Percentiles rank a stretch among this genome's conserved stretches.
Conservation (phyloP, 2,797 vertebrate species). For the Typhlichthys subterraneus region DNA sequence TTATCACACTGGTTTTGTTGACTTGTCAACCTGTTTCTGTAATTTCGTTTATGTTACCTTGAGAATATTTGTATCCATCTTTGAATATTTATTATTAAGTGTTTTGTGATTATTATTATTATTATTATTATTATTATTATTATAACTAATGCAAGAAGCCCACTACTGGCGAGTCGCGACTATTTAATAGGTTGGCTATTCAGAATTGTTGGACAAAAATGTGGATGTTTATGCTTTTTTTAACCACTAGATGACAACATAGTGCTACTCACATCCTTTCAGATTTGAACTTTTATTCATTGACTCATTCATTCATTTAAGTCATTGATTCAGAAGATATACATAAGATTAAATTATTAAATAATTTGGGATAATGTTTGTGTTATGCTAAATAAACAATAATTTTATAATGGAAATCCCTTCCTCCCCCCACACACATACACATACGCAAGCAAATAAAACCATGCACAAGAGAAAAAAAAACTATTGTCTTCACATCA, state of each 20-base stretch:
- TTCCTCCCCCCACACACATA: neutral
- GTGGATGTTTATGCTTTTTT: conserved; percentile 13
- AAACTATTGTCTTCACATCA: neutral
- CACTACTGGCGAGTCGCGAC: too few species aligned
- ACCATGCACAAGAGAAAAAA: too few species aligned
- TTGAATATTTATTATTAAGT: too few species aligned
- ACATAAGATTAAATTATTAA: conserved; percentile 53
- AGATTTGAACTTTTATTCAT: conserved; percentile 36
- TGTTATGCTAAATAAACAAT: conserved; percentile 48
- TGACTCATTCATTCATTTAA: conserved; percentile 38
- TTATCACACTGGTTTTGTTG: too few species aligned
- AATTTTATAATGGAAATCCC: conserved; percentile 14
- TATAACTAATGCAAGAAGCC: too few species aligned
- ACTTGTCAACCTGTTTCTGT: too few species aligned
- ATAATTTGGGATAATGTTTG: conserved; percentile 35
- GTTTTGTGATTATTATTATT: neutral
- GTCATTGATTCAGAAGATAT: conserved; percentile 26
- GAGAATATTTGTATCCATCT: neutral
- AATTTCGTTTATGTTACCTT: too few species aligned
- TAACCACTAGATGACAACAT: conserved; percentile 69
- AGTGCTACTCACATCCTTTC: conserved; percentile 55
- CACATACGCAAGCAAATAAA: neutral
- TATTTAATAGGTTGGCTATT: too few species aligned
- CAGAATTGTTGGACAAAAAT: too few species aligned
- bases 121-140: neutral